Evolutionary conservation across 2,113 vertebrate genomes (phyloP).

Genomic region (human (Homo sapiens)): GRCh38 chr1:240158501-240159000

Average conservation of each 20-base stretch:
- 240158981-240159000: background rate
- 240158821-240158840: background rate
- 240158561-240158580: background rate
- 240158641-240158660: background rate
- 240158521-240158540: background rate
- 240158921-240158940: background rate
- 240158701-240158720: background rate
- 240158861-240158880: background rate
- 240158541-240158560: background rate
- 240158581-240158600: background rate
- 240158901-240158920: background rate
- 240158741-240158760: background rate
- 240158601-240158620: background rate
- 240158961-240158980: background rate
- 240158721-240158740: background rate
- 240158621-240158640: no score
- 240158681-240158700: background rate
- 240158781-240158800: background rate
- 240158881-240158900: background rate
- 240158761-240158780: background rate
- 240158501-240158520: background rate
- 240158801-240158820: background rate
- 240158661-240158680: background rate
- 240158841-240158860: background rate
- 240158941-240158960: background rate